These are phyloP conservation scores for Stigmatopora nigra DNA, from an alignment of 2,113 vertebrate genomes.

Conservation along the genomic window DNA sequence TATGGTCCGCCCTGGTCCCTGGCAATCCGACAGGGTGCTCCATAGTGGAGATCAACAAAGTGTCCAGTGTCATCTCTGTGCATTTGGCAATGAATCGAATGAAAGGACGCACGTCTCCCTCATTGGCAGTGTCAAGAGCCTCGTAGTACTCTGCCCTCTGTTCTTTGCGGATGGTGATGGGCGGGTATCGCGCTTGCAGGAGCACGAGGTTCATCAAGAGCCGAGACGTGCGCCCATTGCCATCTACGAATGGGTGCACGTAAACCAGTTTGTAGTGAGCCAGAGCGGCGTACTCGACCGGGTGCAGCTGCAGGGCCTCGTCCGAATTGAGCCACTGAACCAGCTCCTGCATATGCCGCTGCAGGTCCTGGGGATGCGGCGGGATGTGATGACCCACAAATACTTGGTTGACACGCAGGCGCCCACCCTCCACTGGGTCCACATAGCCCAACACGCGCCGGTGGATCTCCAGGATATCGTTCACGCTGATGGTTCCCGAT, in stretches of 20 bases:
- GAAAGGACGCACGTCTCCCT: conserved; percentile 91
- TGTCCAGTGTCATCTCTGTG: conserved; percentile 89
- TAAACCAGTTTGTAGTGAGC: conserved; percentile 97
- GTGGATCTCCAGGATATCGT: conserved; percentile 86
- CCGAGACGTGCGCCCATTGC: conserved; percentile 87
- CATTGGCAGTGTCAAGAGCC: conserved; percentile 84
- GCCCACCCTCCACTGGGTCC: conserved; percentile 86
- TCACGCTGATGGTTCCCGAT: conserved; percentile 72
- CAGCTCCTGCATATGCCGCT: conserved; percentile 86
- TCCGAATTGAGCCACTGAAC: conserved; percentile 94
- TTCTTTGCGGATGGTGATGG: conserved; percentile 92
- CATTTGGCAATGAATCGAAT: conserved; percentile 96
- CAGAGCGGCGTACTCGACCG: conserved; percentile 87
- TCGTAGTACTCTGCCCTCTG: conserved; percentile 88
- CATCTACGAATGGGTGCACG: conserved; percentile 90
- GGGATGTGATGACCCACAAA: conserved; percentile 95
- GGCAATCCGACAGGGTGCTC: conserved; percentile 87
- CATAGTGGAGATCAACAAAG: conserved; percentile 84
- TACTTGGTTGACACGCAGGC: conserved; percentile 83
- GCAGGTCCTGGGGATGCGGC: conserved; percentile 82
- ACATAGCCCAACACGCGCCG: conserved; percentile 86
- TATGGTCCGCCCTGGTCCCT: conserved; percentile 64
- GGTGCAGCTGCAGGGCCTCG: conserved; percentile 84
- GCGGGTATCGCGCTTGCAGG: conserved; percentile 91
- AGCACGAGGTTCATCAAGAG: conserved; percentile 94